Base-by-base conservation (phyloP, 35 echinoderm and acorn worm species). In the Ophioderma brevispina region DNA sequence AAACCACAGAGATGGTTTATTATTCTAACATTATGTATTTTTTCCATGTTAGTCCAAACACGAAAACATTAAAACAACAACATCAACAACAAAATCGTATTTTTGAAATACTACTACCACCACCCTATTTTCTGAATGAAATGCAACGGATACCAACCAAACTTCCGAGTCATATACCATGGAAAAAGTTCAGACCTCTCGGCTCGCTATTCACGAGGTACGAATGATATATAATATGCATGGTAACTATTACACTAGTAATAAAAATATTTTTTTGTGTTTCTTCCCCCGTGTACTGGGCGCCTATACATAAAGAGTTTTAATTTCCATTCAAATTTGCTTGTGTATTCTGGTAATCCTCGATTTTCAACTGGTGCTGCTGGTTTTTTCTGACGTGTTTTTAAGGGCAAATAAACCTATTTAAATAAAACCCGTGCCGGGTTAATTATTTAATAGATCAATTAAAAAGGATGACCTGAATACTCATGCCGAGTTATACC, bases 281-380 rank as follows among this genome's bases (percentile, higher is more conserved):
- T n/a, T n/a, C n/a, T 70, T 70, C 59, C n/a, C 23, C 28, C n/a
- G 59, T n/a, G 28, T 70, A 70, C 59, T 70, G 59, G 59, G n/a
- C 59, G 59, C 59, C 59, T 70, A 25, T 18, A 70, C 1, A 70
- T 30, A 70, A 70, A 30, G n/a, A 70, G 17, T 30, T 70, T 70
- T 70, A 70, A 15, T 70, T 70, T 70, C 59, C 59, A 70, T 30
- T 30, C 59, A 25, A 30, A 6, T 70, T 70, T 70, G n/a, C n/a
- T n/a, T 70, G 28, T 70, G 59, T 70, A 70, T 70, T n/a, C 59
- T 70, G 59, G 59, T 70, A 70, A 70, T 70, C 59, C 28, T 70
- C 28, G n/a, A 70, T 70, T 70, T 2, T 70, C 10, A 70, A 70
- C 28, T 4, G 28, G 28, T 25, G 59, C 10, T 6, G 59, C n/a